A percentile compares a stretch with the other conserved stretches of the same genome.
Conservation (phyloP, 1,140 invertebrate genomes). For the Macrosteles quadrilineatus region DNA sequence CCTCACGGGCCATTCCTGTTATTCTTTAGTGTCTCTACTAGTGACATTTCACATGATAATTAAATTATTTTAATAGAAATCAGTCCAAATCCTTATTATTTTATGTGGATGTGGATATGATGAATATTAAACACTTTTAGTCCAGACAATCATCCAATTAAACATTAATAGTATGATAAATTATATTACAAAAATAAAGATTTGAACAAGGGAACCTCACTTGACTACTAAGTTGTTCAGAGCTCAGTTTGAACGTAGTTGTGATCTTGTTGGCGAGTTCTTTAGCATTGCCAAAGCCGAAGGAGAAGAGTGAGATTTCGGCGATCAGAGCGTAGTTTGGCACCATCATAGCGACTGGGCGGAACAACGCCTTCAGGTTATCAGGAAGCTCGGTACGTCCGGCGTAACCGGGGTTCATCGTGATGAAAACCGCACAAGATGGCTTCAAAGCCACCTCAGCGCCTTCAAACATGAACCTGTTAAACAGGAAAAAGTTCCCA, state of each 20-base stretch:
- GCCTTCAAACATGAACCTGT: conserved; percentile 66
- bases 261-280: conserved; percentile 70
- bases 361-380: conserved; percentile 71
- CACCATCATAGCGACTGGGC: conserved; percentile 78
- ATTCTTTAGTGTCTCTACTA: too few relatives aligned
- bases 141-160: too few relatives aligned
- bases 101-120: too few relatives aligned
- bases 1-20: too few relatives aligned
- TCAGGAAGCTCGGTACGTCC: conserved; percentile 72
- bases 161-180: too few relatives aligned
- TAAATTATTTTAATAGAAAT: too few relatives aligned
- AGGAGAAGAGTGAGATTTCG: conserved; percentile 72
- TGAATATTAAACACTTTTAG: too few relatives aligned
- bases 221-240: conserved; percentile 68
- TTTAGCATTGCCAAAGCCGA: conserved; percentile 65
- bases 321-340: conserved; percentile 72
- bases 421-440: conserved; percentile 70
- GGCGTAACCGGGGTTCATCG: conserved; percentile 76
- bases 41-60: too few relatives aligned
- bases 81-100: too few relatives aligned
- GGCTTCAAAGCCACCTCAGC: conserved; percentile 60
- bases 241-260: conserved; percentile 69
- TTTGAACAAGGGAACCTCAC: too few relatives aligned
- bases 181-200: too few relatives aligned
- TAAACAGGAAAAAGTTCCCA: too few relatives aligned